Evolutionary conservation across 2,113 vertebrate species (phyloP).

Genomic region (Brachypodius melanocephalos): DNA sequence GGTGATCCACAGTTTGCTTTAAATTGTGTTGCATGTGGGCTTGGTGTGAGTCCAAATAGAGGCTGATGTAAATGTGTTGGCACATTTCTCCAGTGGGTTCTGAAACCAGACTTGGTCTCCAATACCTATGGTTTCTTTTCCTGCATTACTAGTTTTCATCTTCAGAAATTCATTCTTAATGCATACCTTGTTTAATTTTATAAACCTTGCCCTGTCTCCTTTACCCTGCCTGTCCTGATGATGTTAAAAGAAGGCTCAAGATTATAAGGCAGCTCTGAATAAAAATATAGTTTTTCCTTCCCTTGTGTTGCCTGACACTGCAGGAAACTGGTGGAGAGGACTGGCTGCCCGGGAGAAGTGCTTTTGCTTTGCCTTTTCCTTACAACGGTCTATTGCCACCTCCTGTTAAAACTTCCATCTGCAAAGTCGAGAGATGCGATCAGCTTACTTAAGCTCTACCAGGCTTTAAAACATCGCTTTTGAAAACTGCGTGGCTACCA

Average conservation of each 20-base stretch:
- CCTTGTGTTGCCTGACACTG: neutral
- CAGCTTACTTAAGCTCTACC: neutral
- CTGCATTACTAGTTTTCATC: neutral
- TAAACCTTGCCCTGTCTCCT: neutral
- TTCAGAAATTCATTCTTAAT: neutral
- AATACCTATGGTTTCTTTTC: neutral
- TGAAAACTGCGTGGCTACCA: neutral
- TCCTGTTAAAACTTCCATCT: neutral
- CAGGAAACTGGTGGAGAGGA: neutral
- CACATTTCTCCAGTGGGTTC: neutral
- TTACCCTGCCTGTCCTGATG: neutral
- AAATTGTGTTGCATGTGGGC: neutral
- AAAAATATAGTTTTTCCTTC: neutral
- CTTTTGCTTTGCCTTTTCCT: neutral
- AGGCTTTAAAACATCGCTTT: neutral
- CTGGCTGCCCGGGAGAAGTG: neutral
- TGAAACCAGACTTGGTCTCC: neutral
- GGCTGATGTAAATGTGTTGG: neutral
- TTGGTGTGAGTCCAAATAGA: neutral
- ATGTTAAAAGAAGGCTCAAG: neutral
- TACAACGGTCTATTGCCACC: neutral
- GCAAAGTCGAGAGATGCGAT: neutral
- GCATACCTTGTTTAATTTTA: fast-evolving
- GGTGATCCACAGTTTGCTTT: neutral
- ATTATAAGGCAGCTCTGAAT: neutral